phyloP scores from a whole-genome alignment of 1,140 invertebrate species.

The Gryllus bimaculatus region DNA sequence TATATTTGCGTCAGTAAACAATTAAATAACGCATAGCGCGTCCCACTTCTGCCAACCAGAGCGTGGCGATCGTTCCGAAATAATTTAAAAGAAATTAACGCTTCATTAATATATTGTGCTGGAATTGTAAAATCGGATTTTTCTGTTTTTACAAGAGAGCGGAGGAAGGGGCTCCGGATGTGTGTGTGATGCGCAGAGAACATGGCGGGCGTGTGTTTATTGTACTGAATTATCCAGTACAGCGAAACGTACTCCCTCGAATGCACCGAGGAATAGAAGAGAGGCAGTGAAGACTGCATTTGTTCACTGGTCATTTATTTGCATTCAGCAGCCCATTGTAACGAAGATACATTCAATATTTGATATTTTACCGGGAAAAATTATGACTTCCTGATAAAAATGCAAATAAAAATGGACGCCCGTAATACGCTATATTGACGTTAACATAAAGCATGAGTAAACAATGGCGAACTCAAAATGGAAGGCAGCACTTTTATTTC shows the following conservation, averaged over 20 bases:
- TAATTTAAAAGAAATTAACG: constrained; percentile 6
- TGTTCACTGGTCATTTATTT: neutral
- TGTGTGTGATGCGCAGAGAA: neutral
- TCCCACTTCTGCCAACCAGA: neutral
- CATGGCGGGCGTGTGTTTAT: neutral
- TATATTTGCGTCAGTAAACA: neutral
- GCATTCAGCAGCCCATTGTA: neutral
- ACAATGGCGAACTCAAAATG: neutral
- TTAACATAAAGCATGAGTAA: neutral
- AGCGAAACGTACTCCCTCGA: neutral
- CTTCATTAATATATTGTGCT: constrained; percentile 5
- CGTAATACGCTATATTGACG: neutral
- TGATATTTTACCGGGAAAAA: neutral
- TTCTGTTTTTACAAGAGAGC: neutral
- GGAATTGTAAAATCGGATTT: constrained; percentile 5
- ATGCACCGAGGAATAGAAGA: neutral
- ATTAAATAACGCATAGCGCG: neutral
- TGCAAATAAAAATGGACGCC: neutral
- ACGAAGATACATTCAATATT: neutral
- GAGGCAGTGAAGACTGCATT: neutral
- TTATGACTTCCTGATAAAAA: neutral
- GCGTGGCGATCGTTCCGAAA: neutral
- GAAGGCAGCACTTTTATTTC: neutral
- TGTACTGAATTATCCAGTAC: neutral
- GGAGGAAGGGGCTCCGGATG: neutral